phyloP scores from a whole-genome alignment of 2,797 vertebrate species.

The Eutrigla gurnardus region DNA sequence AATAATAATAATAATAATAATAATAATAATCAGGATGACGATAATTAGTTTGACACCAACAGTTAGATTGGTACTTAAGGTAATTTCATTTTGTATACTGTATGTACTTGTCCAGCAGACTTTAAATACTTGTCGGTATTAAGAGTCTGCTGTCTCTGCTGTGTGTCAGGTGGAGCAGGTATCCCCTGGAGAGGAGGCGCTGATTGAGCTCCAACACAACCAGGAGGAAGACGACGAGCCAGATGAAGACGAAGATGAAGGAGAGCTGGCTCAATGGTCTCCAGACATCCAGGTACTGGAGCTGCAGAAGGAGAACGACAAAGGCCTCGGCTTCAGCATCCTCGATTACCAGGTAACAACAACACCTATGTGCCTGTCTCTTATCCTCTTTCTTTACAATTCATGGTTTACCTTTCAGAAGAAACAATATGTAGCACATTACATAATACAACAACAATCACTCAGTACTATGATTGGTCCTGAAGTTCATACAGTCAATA shows the following conservation, averaged over 20 bases:
- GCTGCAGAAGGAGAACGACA: conserved; percentile 87
- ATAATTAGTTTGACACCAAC: background rate
- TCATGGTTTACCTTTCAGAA: background rate
- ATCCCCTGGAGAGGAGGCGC: conserved; percentile 30
- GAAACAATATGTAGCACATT: background rate
- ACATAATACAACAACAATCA: background rate
- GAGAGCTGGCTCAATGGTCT: conserved; percentile 93
- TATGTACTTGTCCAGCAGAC: no score
- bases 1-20: no score
- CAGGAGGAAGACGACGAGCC: conserved; percentile 45
- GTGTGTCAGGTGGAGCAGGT: conserved; percentile 48
- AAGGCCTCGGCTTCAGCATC: conserved; percentile 96
- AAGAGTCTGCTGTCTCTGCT: background rate
- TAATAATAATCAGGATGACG: no score
- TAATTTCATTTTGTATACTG: background rate
- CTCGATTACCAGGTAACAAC: conserved; percentile 93
- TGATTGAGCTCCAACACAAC: background rate
- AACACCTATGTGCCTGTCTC: background rate
- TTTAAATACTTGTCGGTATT: background rate
- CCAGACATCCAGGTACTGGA: conserved; percentile 88
- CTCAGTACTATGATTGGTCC: background rate
- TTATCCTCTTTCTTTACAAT: background rate
- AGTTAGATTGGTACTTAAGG: background rate
- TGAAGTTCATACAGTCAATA: background rate
- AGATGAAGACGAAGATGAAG: conserved; percentile 86